Evolutionary conservation across 1,140 invertebrate genomes (phyloP).

Genomic region (Drosophila sp.): DNA sequence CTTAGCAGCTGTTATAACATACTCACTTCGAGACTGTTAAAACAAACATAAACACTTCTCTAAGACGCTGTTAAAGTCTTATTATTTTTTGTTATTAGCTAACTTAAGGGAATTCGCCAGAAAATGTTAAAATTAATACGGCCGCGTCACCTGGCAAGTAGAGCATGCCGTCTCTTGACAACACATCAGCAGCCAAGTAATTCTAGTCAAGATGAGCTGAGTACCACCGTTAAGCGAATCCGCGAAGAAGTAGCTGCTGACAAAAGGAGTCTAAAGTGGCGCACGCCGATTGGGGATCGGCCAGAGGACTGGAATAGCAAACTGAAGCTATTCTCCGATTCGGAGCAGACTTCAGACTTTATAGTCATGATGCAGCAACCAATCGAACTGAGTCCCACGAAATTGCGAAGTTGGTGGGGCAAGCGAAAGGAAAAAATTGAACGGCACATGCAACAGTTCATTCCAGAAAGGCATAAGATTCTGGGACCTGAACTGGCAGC

Average conservation of each 20-base stretch:
- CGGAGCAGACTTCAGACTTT: slow-evolving; percentile 79
- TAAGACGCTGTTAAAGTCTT: neutral
- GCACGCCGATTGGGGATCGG: slow-evolving; percentile 82
- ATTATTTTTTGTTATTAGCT: neutral
- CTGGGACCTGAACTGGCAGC: slow-evolving; percentile 89
- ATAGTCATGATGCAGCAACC: slow-evolving; percentile 83
- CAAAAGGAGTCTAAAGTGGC: slow-evolving; percentile 83
- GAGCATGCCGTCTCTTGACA: slow-evolving; percentile 23
- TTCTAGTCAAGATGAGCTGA: slow-evolving; percentile 44
- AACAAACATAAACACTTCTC: neutral
- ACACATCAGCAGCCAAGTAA: slow-evolving; percentile 30
- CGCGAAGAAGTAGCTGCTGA: slow-evolving; percentile 67
- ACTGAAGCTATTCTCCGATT: slow-evolving; percentile 82
- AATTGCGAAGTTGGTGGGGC: slow-evolving; percentile 83
- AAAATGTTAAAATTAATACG: slow-evolving; percentile 9
- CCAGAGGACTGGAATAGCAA: slow-evolving; percentile 83
- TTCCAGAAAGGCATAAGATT: slow-evolving; percentile 83
- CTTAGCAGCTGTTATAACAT: slow-evolving; percentile 54
- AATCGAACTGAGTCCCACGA: slow-evolving; percentile 82
- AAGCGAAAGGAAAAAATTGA: slow-evolving; percentile 73
- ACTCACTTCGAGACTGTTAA: slow-evolving; percentile 36
- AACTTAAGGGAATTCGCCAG: neutral
- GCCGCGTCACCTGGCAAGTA: slow-evolving; percentile 3
- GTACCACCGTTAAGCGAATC: slow-evolving; percentile 64
- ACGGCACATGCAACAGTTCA: slow-evolving; percentile 83